phyloP scores from a whole-genome alignment of 2,888 invertebrate genomes.

The Orthosia gracilis region DNA sequence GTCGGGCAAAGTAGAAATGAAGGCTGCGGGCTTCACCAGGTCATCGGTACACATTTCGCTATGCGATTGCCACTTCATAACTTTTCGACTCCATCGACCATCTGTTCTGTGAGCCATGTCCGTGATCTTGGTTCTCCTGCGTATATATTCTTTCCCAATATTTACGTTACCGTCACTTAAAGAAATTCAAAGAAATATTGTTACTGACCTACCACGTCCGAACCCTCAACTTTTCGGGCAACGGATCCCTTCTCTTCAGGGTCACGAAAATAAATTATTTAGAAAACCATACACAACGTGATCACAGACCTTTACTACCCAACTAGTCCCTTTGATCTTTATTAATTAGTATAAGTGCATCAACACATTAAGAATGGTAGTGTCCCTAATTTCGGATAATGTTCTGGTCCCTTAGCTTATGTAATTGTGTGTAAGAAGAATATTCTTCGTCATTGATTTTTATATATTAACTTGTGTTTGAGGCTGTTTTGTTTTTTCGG shows the following conservation, averaged over 20 bases:
- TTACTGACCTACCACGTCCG: not conserved
- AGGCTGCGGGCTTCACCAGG: no score
- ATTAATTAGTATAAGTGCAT: constrained; percentile 56
- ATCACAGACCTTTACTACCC: constrained; percentile 2
- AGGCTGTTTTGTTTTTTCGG: not conserved
- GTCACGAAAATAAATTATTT: not conserved
- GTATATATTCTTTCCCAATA: no score
- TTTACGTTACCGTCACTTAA: not conserved
- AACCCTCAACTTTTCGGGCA: not conserved
- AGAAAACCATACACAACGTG: not conserved
- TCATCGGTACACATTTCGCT: no score
- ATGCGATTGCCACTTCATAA: no score
- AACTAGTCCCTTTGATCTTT: constrained; percentile 28
- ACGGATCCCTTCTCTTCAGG: no score
- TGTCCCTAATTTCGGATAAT: constrained; percentile 30
- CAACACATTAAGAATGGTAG: constrained; percentile 39
- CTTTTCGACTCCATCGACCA: no score
- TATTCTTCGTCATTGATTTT: constrained; percentile 17
- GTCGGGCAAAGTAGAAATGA: no score
- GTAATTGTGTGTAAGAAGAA: constrained; percentile 12
- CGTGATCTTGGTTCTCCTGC: no score
- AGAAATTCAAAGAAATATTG: not conserved
- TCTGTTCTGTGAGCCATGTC: no score
- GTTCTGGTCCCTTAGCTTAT: constrained; percentile 20
- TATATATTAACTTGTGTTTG: not conserved